These are phyloP conservation scores for Drosophila arawakana DNA, from an alignment of 1,140 invertebrate genomes.

Conservation along the genomic window DNA sequence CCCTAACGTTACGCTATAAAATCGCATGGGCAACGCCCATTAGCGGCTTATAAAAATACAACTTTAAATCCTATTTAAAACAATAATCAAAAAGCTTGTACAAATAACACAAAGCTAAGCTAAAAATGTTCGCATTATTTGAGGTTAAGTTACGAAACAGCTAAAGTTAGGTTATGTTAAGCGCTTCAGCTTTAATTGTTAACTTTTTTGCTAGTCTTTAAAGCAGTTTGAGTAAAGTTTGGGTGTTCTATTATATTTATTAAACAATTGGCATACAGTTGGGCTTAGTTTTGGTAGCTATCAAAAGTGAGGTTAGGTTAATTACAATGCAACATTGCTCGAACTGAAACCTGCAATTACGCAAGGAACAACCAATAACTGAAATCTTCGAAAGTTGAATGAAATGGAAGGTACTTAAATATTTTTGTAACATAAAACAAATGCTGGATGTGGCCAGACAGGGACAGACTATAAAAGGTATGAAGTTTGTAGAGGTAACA, in stretches of 20 bases:
- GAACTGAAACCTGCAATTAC: slow-evolving; percentile 71
- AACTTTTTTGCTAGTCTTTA: too few relatives aligned
- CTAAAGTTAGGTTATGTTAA: slow-evolving; percentile 11
- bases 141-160: not conserved
- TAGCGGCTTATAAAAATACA: slow-evolving; percentile 73
- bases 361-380: slow-evolving; percentile 35
- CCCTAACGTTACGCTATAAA: slow-evolving; percentile 45
- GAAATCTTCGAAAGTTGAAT: slow-evolving; percentile 6
- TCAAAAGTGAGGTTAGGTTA: slow-evolving; percentile 10
- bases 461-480: not conserved
- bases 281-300: not conserved
- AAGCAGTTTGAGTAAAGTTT: too few relatives aligned
- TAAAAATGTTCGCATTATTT: slow-evolving; percentile 34
- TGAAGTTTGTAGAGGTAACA: slow-evolving; percentile 4
- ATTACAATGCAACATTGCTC: slow-evolving; percentile 63
- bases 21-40: slow-evolving; percentile 75
- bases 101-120: slow-evolving; percentile 38
- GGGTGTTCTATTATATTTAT: too few relatives aligned
- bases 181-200: slow-evolving; percentile 26
- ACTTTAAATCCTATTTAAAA: slow-evolving; percentile 74
- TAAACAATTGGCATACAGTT: not conserved
- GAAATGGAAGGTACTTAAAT: slow-evolving; percentile 38
- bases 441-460: slow-evolving; percentile 12
- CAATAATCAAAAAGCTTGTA: slow-evolving; percentile 53
- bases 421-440: slow-evolving; percentile 38